Percentiles rank a stretch among this genome's conserved stretches.
Conservation (phyloP, 2,113 vertebrate genomes). For the Eclectus roratus region DNA sequence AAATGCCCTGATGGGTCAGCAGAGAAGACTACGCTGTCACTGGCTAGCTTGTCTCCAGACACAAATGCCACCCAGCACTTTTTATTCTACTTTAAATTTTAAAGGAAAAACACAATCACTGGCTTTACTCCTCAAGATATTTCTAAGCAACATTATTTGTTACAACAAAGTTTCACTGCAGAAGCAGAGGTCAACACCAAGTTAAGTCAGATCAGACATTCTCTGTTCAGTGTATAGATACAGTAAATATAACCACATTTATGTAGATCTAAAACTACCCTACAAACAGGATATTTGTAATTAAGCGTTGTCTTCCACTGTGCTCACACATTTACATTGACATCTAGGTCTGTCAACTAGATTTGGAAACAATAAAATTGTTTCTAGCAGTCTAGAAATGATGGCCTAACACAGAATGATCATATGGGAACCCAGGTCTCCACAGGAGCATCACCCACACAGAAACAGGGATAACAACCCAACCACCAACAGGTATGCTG, state of each 20-base stretch:
- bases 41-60: background rate
- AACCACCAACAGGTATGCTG: no score
- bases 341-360: background rate
- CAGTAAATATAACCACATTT: background rate
- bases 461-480: background rate
- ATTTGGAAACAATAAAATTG: background rate
- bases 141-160: background rate
- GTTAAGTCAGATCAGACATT: background rate
- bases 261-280: background rate
- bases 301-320: background rate
- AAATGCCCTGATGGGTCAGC: background rate
- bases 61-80: background rate
- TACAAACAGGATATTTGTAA: background rate
- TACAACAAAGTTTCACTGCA: background rate
- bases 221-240: background rate
- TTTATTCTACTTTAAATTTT: background rate
- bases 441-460: background rate
- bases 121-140: constrained; percentile 27
- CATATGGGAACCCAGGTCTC: background rate
- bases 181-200: background rate
- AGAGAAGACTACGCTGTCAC: background rate
- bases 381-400: background rate
- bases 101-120: background rate
- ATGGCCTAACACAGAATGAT: background rate
- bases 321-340: background rate